These are phyloP conservation scores for Heliconius erato DNA, from an alignment of 2,888 invertebrate species.

Conservation along the genomic window DNA sequence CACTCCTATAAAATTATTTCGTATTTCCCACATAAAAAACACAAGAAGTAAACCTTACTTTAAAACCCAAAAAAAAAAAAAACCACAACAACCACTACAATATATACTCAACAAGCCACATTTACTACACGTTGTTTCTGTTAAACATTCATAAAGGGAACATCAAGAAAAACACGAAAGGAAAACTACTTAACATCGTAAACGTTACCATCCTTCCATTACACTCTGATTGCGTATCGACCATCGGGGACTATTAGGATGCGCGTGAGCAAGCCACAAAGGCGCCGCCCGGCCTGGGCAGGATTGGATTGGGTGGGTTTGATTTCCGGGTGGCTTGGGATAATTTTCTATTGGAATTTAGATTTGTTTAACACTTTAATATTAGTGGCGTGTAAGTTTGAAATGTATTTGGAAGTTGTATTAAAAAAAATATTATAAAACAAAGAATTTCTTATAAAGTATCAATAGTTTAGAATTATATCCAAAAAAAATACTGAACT, in stretches of 20 bases:
- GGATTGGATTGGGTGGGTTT: constrained; percentile 56
- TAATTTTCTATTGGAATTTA: constrained; percentile 31
- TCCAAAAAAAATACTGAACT: too few relatives aligned
- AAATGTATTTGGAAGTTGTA: background rate
- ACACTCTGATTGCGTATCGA: constrained; percentile 74
- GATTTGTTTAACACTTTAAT: constrained; percentile 21
- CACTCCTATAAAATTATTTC: too few relatives aligned
- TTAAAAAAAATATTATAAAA: too few relatives aligned
- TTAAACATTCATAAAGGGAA: constrained; percentile 32
- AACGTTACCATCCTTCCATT: constrained; percentile 58
- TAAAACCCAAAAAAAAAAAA: background rate
- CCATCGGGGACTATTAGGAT: constrained; percentile 64
- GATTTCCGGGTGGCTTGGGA: constrained; percentile 37
- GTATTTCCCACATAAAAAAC: too few relatives aligned
- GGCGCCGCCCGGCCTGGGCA: constrained; percentile 73
- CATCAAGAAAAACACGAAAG: constrained; percentile 24
- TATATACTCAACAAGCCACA: background rate
- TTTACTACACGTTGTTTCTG: constrained; percentile 4
- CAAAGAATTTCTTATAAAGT: too few relatives aligned
- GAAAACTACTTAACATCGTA: constrained; percentile 37
- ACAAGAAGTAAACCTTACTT: background rate
- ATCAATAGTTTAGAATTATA: too few relatives aligned
- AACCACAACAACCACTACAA: background rate
- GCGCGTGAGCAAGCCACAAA: constrained; percentile 74
- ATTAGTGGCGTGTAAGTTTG: background rate